Evolutionary conservation across 2,797 vertebrate genomes (phyloP).

Genomic region (Micromesistius poutassou): DNA sequence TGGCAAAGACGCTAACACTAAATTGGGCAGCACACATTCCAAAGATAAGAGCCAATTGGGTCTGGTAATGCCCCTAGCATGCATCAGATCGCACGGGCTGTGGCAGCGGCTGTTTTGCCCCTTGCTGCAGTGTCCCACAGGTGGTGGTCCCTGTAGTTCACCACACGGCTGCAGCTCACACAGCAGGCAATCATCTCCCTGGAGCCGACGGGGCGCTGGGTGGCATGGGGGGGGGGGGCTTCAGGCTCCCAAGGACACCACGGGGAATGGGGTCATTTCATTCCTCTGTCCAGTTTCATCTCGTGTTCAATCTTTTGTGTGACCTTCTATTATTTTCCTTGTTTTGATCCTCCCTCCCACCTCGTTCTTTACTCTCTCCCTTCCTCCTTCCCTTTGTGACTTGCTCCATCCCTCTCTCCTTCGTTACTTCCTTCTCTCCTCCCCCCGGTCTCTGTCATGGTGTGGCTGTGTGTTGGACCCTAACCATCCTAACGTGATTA

Average conservation of each 20-base stretch:
- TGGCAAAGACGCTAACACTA: neutral
- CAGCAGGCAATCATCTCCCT: neutral
- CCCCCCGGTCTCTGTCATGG: neutral
- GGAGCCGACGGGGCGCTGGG: neutral
- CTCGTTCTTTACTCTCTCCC: neutral
- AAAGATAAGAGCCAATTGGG: neutral
- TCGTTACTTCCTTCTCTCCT: neutral
- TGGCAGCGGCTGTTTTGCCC: neutral
- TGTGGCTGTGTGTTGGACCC: neutral
- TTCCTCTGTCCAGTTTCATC: constrained; percentile 1
- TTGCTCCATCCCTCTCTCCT: neutral
- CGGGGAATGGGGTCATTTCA: neutral
- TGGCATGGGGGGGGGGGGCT: neutral
- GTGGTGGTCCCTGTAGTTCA: neutral
- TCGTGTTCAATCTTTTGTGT: neutral
- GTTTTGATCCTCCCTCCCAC: neutral
- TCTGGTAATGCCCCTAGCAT: neutral
- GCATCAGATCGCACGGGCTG: neutral
- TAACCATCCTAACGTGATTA: neutral
- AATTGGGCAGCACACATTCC: neutral
- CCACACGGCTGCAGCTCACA: neutral
- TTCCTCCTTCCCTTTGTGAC: neutral
- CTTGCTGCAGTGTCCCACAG: neutral
- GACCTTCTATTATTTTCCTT: neutral
- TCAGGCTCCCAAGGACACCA: neutral